phyloP scores from a whole-genome alignment of 1,140 invertebrate species.

The Drosophila busckii region DNA sequence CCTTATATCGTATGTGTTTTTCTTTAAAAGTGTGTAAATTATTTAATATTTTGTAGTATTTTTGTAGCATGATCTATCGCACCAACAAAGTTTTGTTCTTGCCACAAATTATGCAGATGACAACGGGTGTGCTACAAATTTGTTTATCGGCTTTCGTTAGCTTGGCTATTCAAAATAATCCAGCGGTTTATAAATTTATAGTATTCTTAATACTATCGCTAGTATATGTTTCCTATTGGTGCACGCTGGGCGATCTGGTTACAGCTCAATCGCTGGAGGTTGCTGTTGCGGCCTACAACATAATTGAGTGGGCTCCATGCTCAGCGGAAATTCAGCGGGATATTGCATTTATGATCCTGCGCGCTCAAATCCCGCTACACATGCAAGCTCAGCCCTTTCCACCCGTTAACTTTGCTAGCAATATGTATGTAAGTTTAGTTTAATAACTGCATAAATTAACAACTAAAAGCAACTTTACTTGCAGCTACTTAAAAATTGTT shows the following conservation, averaged over 20 bases:
- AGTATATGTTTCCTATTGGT: slow-evolving; percentile 35
- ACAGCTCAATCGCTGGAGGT: slow-evolving; percentile 31
- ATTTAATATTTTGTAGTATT: no score
- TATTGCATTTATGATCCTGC: slow-evolving; percentile 27
- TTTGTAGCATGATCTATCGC: slow-evolving; percentile 22
- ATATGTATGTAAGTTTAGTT: slow-evolving; percentile 40
- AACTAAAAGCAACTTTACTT: background rate
- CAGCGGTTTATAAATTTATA: slow-evolving; percentile 29
- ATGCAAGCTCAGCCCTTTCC: slow-evolving; percentile 33
- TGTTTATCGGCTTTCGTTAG: slow-evolving; percentile 37
- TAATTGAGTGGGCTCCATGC: slow-evolving; percentile 22
- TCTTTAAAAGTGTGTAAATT: no score
- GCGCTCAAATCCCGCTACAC: slow-evolving; percentile 26
- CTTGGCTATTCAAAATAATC: slow-evolving; percentile 22
- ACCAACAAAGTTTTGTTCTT: slow-evolving; percentile 37
- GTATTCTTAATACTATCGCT: slow-evolving; percentile 29
- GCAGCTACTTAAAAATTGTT: slow-evolving; percentile 51
- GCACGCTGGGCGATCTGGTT: slow-evolving; percentile 42
- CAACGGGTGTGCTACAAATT: slow-evolving; percentile 29
- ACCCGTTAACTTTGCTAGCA: slow-evolving; percentile 32
- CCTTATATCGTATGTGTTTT: slow-evolving; percentile 20
- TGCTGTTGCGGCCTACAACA: slow-evolving; percentile 34
- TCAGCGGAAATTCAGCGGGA: slow-evolving; percentile 8
- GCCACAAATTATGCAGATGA: slow-evolving; percentile 35
- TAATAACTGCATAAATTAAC: background rate